Evolutionary conservation across 2,888 invertebrate genomes (phyloP), one percentile per base, ranked within the genome.

Genomic region (Synergus itoensis): DNA sequence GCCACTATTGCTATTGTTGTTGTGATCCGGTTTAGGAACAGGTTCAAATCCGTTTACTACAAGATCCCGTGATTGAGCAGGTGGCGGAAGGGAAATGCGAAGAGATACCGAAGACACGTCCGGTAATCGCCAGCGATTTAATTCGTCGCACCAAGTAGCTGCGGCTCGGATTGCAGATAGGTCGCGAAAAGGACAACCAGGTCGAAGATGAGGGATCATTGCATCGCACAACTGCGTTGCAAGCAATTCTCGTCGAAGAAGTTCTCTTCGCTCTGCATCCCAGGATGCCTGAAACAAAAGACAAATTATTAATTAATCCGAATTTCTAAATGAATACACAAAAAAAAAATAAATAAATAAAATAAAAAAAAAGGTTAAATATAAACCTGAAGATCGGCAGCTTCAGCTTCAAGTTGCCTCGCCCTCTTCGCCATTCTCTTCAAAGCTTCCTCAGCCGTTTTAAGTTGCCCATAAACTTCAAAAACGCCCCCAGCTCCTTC

Each of bases 401-500:
- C 90, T 78, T 92, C 92, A 5, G 88, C 87, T 80, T 92, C 92
- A 11, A 92, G 81, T 77, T 92, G 92, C 77, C 89, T 90, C 4
- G 87, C 90, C 43, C 86, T 87, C 62, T 88, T 90, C 4, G 90
- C 90, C 92, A 91, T 92, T 36, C 89, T 86, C 80, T 91, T 92
- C 8, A 92, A 77, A 9, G 92, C 92, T 8, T 92, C 92, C 81
- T 92, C 92, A 14, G 92, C 92, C 1, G 91, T 90, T 79, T 89
- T 91, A 0, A 92, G 84, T 77, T 92, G 92, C 2, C 92, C 92
- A 76, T 92, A 92, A 64, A 92, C 92, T 80, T 92, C 90, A 84
- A 92, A 92, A 45, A 90, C 92, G 41, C 90, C 86, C 7, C 87
- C 89, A 77, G 88, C 89, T 3, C 91, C 92, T 41, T 91, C 92